Percentiles rank a stretch among this genome's conserved stretches.
Evolutionary conservation across 1,140 invertebrate genomes (phyloP).

Genomic region (Idris sp.): DNA sequence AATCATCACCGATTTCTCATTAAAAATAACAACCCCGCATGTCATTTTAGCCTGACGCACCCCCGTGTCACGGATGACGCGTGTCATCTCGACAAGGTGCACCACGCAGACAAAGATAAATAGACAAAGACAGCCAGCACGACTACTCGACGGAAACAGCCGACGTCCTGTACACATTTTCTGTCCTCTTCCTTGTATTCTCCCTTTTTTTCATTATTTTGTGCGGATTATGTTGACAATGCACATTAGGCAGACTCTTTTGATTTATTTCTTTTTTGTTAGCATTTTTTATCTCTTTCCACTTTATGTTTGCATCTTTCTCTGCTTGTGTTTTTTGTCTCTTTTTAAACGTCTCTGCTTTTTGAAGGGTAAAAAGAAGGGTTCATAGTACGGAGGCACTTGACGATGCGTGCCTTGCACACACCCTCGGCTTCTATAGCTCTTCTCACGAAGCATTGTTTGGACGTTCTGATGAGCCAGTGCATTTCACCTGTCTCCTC

Average conservation of each 20-base stretch:
- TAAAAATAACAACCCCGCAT: constrained; percentile 39
- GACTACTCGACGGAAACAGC: neutral
- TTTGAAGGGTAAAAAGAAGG: no score
- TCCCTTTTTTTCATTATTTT: constrained; percentile 20
- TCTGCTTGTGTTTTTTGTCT: no score
- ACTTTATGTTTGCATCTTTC: no score
- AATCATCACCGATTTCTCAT: constrained; percentile 23
- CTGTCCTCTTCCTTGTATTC: constrained; percentile 2
- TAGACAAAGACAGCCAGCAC: neutral
- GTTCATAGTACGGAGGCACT: constrained; percentile 55
- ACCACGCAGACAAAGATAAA: neutral
- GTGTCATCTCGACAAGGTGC: constrained; percentile 13
- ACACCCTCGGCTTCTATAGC: constrained; percentile 64
- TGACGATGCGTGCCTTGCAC: constrained; percentile 45
- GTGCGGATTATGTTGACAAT: constrained; percentile 58
- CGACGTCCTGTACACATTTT: constrained; percentile 21
- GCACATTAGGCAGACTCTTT: constrained; percentile 65
- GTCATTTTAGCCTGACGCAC: constrained; percentile 27
- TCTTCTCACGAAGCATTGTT: constrained; percentile 67
- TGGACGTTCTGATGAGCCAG: constrained; percentile 70
- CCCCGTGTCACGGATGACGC: constrained; percentile 8
- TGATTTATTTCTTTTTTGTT: no score
- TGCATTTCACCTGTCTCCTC: constrained; percentile 62
- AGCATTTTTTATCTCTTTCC: neutral
- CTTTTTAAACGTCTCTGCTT: no score